Conservation (phyloP, 1,140 invertebrate genomes). For the Telenomus remus region DNA sequence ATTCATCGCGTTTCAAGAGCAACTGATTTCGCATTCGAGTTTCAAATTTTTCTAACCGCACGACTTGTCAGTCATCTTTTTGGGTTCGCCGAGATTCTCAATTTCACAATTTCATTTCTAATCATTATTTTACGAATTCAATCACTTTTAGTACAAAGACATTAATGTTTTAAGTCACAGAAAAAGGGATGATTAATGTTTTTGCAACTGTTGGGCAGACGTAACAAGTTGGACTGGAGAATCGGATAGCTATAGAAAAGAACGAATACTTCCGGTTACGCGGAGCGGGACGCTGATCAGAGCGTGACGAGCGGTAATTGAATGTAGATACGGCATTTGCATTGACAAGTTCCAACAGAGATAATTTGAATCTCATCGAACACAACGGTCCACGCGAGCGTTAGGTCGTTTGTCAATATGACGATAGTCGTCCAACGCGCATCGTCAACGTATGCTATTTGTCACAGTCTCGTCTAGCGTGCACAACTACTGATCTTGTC, state of each 20-base stretch:
- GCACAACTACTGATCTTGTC: slow-evolving; percentile 46
- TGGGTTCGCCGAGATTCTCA: neutral
- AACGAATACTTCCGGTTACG: slow-evolving; percentile 56
- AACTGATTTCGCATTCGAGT: slow-evolving; percentile 10
- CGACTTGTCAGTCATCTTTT: neutral
- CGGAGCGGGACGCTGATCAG: slow-evolving; percentile 66
- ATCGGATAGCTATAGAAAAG: slow-evolving; percentile 43
- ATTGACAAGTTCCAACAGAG: slow-evolving; percentile 75
- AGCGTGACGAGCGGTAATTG: slow-evolving; percentile 75
- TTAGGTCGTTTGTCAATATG: slow-evolving; percentile 75
- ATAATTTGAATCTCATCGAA: slow-evolving; percentile 76
- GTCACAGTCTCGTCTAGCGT: slow-evolving; percentile 66
- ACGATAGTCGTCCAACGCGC: slow-evolving; percentile 66
- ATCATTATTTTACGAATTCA: no score
- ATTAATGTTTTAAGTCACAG: no score
- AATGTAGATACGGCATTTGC: slow-evolving; percentile 75
- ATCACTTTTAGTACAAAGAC: no score
- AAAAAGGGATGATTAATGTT: no score
- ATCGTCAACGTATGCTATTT: slow-evolving; percentile 67
- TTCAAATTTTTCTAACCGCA: slow-evolving; percentile 19
- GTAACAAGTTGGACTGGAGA: neutral
- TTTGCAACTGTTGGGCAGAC: no score
- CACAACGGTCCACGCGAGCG: slow-evolving; percentile 68
- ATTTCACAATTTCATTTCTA: no score
- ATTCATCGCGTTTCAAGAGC: slow-evolving; percentile 19